phyloP scores from a whole-genome alignment of 2,888 invertebrate species.

The Smittia sp. region DNA sequence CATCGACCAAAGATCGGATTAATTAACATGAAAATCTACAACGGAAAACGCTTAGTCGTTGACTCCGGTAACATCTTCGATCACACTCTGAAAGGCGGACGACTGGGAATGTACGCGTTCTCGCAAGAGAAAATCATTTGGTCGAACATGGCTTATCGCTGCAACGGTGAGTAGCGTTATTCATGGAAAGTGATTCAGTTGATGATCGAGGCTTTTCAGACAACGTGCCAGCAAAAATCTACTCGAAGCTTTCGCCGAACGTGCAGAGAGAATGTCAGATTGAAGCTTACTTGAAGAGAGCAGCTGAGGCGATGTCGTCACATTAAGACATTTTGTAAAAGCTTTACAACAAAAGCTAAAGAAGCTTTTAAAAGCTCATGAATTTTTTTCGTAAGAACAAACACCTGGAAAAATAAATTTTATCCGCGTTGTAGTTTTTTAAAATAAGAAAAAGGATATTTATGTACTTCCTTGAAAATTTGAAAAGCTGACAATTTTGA shows the following conservation, averaged over 20 bases:
- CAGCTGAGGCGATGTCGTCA: neutral
- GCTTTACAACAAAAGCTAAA: too few species aligned
- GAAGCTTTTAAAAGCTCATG: too few species aligned
- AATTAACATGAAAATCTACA: conserved; percentile 79
- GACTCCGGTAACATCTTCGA: conserved; percentile 94
- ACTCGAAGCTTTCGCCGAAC: conserved; percentile 70
- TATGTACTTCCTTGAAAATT: too few species aligned
- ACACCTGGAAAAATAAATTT: too few species aligned
- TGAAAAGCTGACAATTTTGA: too few species aligned
- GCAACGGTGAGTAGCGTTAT: conserved; percentile 63
- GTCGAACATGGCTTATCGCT: conserved; percentile 92
- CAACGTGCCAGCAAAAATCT: conserved; percentile 76
- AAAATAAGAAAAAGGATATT: too few species aligned
- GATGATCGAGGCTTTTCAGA: conserved; percentile 56
- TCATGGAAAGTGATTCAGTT: neutral
- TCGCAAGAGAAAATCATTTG: conserved; percentile 97
- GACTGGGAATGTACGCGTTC: conserved; percentile 93
- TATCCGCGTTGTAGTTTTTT: too few species aligned
- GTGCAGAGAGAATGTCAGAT: conserved; percentile 63
- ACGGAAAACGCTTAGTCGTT: conserved; percentile 79
- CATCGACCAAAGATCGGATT: conserved; percentile 90
- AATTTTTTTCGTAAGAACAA: too few species aligned
- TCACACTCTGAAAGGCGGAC: conserved; percentile 85
- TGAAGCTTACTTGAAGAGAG: conserved; percentile 50
- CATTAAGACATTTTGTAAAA: too few species aligned